phyloP scores from a whole-genome alignment of 2,113 vertebrate genomes.

The Erpornis zantholeuca region DNA sequence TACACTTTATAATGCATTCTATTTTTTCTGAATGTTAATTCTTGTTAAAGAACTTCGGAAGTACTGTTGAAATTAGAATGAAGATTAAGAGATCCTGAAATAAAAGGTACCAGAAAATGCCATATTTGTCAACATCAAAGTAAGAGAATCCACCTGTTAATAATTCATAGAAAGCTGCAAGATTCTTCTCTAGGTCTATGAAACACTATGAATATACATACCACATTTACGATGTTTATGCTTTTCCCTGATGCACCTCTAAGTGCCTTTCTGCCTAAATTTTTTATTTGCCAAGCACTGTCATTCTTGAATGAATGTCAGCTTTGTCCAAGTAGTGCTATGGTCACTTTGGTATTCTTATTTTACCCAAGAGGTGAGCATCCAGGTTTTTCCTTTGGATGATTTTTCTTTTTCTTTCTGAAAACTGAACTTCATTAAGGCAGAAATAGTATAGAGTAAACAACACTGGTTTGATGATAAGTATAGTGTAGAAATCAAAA shows the following conservation, averaged over 20 bases:
- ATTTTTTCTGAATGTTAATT: background rate
- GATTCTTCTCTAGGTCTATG: background rate
- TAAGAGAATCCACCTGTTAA: background rate
- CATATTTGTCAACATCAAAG: background rate
- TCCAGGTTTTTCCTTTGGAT: background rate
- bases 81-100: background rate
- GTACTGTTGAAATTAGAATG: background rate
- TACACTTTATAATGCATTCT: background rate
- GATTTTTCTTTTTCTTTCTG: background rate
- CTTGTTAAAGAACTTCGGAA: background rate
- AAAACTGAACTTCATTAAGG: background rate
- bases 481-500: background rate
- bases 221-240: background rate
- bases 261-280: background rate
- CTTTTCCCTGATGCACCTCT: background rate
- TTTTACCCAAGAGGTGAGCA: background rate
- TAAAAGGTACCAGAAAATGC: background rate
- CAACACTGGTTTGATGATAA: background rate
- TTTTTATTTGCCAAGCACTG: background rate
- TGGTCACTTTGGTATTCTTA: background rate
- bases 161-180: background rate
- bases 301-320: background rate
- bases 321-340: background rate
- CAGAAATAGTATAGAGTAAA: background rate
- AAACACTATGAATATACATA: background rate